Evolutionary conservation across 1,140 invertebrate species (phyloP), one percentile per base, ranked within the genome.

Genomic region (Sarcophaga bullata): DNA sequence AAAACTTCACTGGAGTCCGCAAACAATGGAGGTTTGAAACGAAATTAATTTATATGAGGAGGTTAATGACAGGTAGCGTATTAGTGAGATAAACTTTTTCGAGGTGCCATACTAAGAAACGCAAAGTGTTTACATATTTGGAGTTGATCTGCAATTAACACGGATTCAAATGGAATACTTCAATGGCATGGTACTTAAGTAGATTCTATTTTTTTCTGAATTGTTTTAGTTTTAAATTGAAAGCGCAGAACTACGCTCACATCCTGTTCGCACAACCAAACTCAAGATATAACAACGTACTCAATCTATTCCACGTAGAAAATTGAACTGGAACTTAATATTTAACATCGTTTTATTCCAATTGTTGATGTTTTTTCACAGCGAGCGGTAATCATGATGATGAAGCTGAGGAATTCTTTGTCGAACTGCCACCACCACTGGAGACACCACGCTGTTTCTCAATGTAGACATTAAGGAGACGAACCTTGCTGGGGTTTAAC

Each of bases 401-500:
- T 15, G 88, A 89, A 2, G 88, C 87, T 84, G 88, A 89, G 13
- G 88, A 89, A 81, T 89, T 89, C 84, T 89, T 89, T 9, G 88
- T 89, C 48, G 88, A 89, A 73, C 84, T 85, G 25, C 85, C 84
- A 46, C 85, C 85, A 5, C 86, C 85, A 19, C 84, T 86, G 76
- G 84, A 86, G 25, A 83, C 84, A 62, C 85, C 86, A 49, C 87
- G 85, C 81, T 89, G 87, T 85, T 89, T 89, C 48, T 89, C 88
- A 75, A 89, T 89, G 19, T 89, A 89, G 4, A 89, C 88, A 73
- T 89, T 89, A 0, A 89, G 85, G 8, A 89, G 85, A 10, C 88
- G 85, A 83, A 89, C 86, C 82, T 98, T 98, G 90, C 96, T 97
- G 83, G 95, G 94, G 84, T 95, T 95, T 10, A 99, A 91, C 25